phyloP scores from a whole-genome alignment of 2,888 invertebrate genomes.

The Calliscelio sp. region DNA sequence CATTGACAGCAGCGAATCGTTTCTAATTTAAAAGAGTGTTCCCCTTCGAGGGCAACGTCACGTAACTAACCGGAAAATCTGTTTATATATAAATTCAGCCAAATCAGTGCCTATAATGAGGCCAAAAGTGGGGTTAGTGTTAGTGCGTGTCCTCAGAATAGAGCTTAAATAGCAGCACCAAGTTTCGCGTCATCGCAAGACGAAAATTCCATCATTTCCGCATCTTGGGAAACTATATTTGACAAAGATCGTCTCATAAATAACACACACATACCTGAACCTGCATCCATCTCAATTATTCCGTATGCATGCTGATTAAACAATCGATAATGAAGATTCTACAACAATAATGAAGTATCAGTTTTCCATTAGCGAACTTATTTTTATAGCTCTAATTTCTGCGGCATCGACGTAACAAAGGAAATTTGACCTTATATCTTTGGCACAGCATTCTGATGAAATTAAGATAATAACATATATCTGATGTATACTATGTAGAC shows the following conservation, averaged over 20 bases:
- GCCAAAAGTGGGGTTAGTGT: background rate
- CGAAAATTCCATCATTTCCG: slow-evolving; percentile 56
- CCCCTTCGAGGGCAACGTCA: slow-evolving; percentile 70
- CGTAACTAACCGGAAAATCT: slow-evolving; percentile 61
- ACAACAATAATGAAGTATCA: too few relatives aligned
- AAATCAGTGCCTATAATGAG: background rate
- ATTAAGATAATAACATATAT: too few relatives aligned
- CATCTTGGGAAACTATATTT: slow-evolving; percentile 16
- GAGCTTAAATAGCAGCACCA: slow-evolving; percentile 63
- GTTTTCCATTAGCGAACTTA: too few relatives aligned
- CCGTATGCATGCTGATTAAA: slow-evolving; percentile 16
- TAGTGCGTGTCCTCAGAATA: slow-evolving; percentile 44
- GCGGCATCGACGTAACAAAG: too few relatives aligned
- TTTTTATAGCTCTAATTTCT: too few relatives aligned
- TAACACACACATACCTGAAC: slow-evolving; percentile 30
- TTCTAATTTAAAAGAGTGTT: slow-evolving; percentile 77
- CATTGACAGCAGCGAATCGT: slow-evolving; percentile 75
- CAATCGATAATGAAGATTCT: too few relatives aligned
- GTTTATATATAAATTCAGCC: slow-evolving; percentile 30
- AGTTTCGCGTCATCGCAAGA: slow-evolving; percentile 59
- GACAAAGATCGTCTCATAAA: slow-evolving; percentile 39
- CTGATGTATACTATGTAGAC: too few relatives aligned
- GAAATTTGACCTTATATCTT: too few relatives aligned
- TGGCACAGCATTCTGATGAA: too few relatives aligned
- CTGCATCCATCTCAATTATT: too few relatives aligned